Base-by-base conservation (phyloP, 1,140 invertebrate genomes). In the Psix sp. region DNA sequence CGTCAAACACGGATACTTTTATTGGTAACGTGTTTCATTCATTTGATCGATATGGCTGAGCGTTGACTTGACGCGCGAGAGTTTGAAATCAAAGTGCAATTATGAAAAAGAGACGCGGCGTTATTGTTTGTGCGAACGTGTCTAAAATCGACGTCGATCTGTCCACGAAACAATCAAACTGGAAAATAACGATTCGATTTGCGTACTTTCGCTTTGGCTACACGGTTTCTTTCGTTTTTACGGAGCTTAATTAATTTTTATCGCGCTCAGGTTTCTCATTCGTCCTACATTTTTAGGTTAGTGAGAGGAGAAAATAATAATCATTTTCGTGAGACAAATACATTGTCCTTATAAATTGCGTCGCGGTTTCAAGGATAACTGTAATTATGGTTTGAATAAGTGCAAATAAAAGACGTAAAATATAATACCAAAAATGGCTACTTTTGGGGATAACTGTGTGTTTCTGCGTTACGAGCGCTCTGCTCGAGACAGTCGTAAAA, bases 1-100 rank as follows among this genome's bases (percentile, higher is more conserved):
- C 77, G 79, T 82, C 73, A 82, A 82, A 78, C 75, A 26, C 36
- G 46, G 49, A 49, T 62, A 51, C 54, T 75, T 70, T 70, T 75
- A 70, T 70, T 70, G 52, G 40, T 14, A 31, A 66, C 66, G 38
- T 60, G 46, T 75, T 66, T 70, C 60, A 56, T 75, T 75, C 36
- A 62, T 75, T 75, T 75, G 16, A 65, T 54, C 59, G 65, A 70
- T 31, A 54, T 38, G n/a, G n/a, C 18, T 48, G 40, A 75, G 48
- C 59, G 63, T 63, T 70, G 65, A 75, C 72, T 75, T 70, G 40
- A 54, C 59, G 52, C 29, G 59, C 46, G 63, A 51, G 57, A 74
- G 68, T 74, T n/a, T n/a, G n/a, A n/a, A 67, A 68, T 68, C 68
- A 74, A 74, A 65, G 59, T 54, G 72, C 59, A 74, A 74, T 65